Conservation (phyloP, 2,888 invertebrate species). For the Troides aeacus region DNA sequence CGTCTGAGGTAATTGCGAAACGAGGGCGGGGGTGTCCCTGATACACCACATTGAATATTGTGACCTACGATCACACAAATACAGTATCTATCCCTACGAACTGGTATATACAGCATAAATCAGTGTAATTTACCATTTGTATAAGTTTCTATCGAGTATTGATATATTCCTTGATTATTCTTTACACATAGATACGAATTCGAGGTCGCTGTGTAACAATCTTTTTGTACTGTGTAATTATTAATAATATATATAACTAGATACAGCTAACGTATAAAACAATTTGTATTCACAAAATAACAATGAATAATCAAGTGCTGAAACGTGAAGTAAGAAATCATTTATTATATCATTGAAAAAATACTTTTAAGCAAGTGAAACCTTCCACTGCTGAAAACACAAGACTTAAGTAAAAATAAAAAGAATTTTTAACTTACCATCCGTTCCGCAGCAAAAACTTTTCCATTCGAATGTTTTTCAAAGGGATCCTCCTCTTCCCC, state of each 20-base stretch:
- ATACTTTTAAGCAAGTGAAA: conserved; percentile 35
- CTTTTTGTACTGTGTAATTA: not conserved
- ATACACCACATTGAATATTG: conserved; percentile 26
- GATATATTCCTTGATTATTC: not conserved
- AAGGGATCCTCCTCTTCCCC: conserved; percentile 35
- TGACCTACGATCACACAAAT: conserved; percentile 24
- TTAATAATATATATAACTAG: not conserved
- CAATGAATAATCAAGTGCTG: not conserved
- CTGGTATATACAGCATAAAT: not conserved
- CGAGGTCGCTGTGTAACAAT: not conserved
- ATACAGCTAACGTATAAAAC: too few species aligned
- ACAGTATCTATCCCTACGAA: not conserved
- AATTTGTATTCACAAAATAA: not conserved
- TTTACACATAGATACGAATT: not conserved
- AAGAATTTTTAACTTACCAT: conserved; percentile 38
- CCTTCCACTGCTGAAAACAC: conserved; percentile 6
- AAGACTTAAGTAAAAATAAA: conserved; percentile 31
- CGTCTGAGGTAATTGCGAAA: conserved; percentile 72
- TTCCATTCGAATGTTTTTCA: conserved; percentile 34
- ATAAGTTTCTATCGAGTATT: not conserved
- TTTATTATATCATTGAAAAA: not conserved
- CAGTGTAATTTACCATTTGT: not conserved
- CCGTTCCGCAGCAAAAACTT: conserved; percentile 32
- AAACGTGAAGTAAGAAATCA: not conserved
- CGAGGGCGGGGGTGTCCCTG: conserved; percentile 56